phyloP scores from a whole-genome alignment of 2,888 invertebrate species.

The Heliconius hortense region DNA sequence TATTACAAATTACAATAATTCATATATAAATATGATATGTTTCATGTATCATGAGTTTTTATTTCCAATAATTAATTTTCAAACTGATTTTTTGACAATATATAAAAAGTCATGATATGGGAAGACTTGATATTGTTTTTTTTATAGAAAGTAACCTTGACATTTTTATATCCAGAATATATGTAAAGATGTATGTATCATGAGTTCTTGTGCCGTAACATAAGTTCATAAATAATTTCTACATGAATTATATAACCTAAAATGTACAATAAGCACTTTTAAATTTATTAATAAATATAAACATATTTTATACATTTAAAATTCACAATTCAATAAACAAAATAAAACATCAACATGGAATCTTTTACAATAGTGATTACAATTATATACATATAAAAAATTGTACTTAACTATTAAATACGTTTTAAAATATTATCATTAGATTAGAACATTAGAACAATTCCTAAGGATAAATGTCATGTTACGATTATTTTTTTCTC shows the following conservation, averaged over 20 bases:
- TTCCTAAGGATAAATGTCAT: constrained; percentile 28
- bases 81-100: not conserved
- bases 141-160: not conserved
- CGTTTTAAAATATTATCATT: constrained; percentile 19
- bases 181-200: not conserved
- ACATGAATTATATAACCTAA: not conserved
- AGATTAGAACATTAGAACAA: constrained; percentile 31
- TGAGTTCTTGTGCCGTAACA: constrained; percentile 1
- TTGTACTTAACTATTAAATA: constrained; percentile 27
- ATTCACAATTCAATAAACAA: constrained; percentile 15
- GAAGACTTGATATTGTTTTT: not conserved
- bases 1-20: constrained; percentile 3
- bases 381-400: constrained; percentile 31
- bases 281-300: constrained; percentile 12
- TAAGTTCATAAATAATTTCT: not conserved
- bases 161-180: not conserved
- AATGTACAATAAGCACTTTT: constrained; percentile 13
- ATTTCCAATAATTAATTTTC: constrained; percentile 2
- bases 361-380: constrained; percentile 15
- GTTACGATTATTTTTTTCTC: not conserved
- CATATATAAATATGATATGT: constrained; percentile 33
- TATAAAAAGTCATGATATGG: not conserved
- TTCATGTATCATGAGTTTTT: not conserved
- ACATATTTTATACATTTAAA: not conserved
- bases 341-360: constrained; percentile 23